Evolutionary conservation across 2,113 vertebrate species (phyloP).

Genomic region (Haemorhous mexicanus): DNA sequence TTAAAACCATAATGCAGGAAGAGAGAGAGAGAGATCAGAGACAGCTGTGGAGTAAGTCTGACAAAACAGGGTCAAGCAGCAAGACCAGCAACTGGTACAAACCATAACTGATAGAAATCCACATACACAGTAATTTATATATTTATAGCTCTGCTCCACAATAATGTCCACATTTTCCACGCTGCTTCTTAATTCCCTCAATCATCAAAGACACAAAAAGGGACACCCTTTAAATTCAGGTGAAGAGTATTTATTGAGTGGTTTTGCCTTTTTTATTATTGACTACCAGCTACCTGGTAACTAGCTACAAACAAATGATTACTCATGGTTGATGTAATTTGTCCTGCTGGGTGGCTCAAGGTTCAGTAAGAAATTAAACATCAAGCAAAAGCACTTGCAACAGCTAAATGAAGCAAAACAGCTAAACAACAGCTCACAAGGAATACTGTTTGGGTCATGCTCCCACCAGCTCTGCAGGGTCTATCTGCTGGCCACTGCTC

Average conservation of each 20-base stretch:
- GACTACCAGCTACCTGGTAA: neutral
- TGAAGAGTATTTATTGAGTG: neutral
- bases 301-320: constrained; percentile 34
- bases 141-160: neutral
- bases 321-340: neutral
- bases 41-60: neutral
- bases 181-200: neutral
- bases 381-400: neutral
- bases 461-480: neutral
- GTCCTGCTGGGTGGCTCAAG: neutral
- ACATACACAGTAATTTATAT: neutral
- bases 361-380: constrained; percentile 45
- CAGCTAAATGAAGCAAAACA: neutral
- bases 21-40: neutral
- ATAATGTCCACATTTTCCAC: neutral
- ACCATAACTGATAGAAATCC: neutral
- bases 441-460: neutral
- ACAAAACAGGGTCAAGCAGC: neutral
- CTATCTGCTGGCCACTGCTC: neutral
- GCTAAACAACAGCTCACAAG: neutral
- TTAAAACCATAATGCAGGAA: neutral
- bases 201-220: neutral
- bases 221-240: neutral
- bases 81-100: neutral
- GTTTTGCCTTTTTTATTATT: neutral